Conservation (phyloP, 2,113 vertebrate species). For the Cisticola juncidis region DNA sequence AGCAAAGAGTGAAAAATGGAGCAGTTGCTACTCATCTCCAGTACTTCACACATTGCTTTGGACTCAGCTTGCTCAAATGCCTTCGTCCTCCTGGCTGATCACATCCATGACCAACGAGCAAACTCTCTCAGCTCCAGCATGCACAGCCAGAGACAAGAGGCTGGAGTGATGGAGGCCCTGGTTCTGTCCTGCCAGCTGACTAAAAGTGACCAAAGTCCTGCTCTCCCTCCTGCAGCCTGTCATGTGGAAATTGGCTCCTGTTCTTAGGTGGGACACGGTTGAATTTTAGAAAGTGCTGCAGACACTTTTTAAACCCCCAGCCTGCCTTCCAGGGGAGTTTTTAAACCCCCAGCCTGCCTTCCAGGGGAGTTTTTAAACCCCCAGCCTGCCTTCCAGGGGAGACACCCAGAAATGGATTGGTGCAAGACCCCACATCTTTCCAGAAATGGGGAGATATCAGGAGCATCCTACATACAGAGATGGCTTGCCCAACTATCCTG, state of each 20-base stretch:
- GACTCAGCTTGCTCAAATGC: background rate
- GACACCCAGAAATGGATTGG: accelerated
- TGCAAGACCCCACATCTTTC: background rate
- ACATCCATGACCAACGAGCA: background rate
- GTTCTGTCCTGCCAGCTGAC: background rate
- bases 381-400: background rate
- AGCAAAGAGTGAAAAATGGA: background rate
- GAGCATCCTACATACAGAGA: background rate
- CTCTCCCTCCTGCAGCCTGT: background rate
- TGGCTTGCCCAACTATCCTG: background rate
- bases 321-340: background rate
- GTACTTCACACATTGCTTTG: background rate
- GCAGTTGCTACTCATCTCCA: background rate
- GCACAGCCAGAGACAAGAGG: background rate
- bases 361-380: background rate
- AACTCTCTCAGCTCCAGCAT: background rate
- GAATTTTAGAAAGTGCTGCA: background rate
- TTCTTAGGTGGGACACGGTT: accelerated
- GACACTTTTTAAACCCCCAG: background rate
- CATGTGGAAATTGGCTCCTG: background rate
- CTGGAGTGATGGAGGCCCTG: background rate
- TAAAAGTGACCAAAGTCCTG: background rate
- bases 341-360: background rate
- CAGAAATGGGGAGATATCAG: background rate
- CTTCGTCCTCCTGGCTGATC: accelerated